Evolutionary conservation across 2,888 invertebrate genomes (phyloP), one percentile per base, ranked within the genome.

Genomic region (Hipparchia semele): DNA sequence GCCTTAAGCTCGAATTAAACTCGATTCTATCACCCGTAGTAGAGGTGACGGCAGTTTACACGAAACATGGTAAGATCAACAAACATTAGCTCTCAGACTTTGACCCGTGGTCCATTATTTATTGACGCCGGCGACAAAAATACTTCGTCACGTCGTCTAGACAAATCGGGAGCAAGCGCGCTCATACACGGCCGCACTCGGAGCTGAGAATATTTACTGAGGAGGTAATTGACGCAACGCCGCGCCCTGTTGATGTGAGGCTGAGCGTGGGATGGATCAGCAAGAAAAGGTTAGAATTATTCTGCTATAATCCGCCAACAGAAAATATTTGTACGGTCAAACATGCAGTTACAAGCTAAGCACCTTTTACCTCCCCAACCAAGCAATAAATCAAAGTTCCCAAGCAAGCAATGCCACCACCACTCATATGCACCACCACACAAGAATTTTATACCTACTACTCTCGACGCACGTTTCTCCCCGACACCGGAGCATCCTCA

Each of bases 71-170:
- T 84, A 89, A 90, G 90, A 90, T 88, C 86, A 89, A 90, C 90
- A 90, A 87, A 91, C 87, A 90, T 91, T 90, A 87, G 89, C 89
- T 90, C 84, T 89, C 87, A 88, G 88, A 86, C 88, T 86, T 85
- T 86, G 87, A 87, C 84, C 83, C 82, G 82, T 75, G 75, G 78
- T 79, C 78, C 90, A 90, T 91, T 92, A 91, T 83, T 86, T 91
- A 92, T 92, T 89, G 90, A 92, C 83, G 85, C 79, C 74, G 79
- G 77, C 80, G 87, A 85, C 90, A 91, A 90, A 92, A 91, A 91
- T 91, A 92, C 88, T 84, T 86, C 84, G 86, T 84, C 87, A 77
- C 73, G 78, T 76, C 75, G 74, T 72, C 74, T 71, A 73, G 77
- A 75, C 77, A 75, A 71, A 75, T 75, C 73, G 70, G 73, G 70